Evolutionary conservation across 2,113 vertebrate genomes (phyloP), one percentile per base, ranked within the genome.

Genomic region (Dipodomys merriami): DNA sequence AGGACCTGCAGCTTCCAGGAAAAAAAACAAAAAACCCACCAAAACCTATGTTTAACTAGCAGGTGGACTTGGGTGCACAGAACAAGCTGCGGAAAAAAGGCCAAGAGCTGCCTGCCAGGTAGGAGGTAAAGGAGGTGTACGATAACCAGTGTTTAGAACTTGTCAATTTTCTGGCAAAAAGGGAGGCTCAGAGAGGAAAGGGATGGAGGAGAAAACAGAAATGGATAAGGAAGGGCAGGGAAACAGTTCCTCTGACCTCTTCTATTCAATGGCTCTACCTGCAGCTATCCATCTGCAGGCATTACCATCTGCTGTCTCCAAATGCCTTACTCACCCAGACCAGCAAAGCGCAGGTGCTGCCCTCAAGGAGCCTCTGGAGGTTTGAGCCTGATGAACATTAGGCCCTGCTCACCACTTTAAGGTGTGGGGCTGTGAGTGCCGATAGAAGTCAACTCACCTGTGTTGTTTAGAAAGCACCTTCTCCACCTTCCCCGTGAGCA

Each of bases 401-500:
- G 82, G 39, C 23, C 60, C 62, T 25, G 18, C 86, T 44, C 22
- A 20, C 46, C 0, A 7, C 27, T 27, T n/a, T 44, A 19, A 65
- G 2, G 19, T 29, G 12, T 22, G 30, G 12, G 35, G 25, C 15
- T 19, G 15, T 46, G 25, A 0, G 2, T 2, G 33, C n/a, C 7
- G 2, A 9, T 0, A 0, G 33, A 20, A 6, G 6, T 8, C 57
- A 1, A 6, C 97, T 98, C 95, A 99, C 99, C 99, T 98, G 98
- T 99, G 99, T 88, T 99, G 98, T 72, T 99, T 99, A 53, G 99
- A 98, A 49, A 99, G 98, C 0, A 96, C 98, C 60, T 97, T 98
- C 88, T 99, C 99, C 96, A 99, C 96, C 27, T 99, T 99, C 78
- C 99, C 99, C 0, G 99, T 99, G 60, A 99, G 97, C 80, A 99